Evolutionary conservation across 1,140 invertebrate species (phyloP).

Genomic region (Pseudomyrmex gracilis): DNA sequence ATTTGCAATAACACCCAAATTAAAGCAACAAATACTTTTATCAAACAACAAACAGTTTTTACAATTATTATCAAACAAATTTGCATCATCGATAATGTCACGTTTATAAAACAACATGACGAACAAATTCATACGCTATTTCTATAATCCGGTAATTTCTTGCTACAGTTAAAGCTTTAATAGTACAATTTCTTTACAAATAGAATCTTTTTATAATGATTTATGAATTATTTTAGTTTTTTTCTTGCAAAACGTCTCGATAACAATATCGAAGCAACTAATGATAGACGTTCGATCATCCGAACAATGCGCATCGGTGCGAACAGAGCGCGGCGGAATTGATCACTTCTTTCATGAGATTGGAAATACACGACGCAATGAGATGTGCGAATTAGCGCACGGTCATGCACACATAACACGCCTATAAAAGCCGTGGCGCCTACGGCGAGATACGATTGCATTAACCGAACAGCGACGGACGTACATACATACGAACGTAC

Average conservation of each 20-base stretch:
- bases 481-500: not conserved
- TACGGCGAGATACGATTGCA: not conserved
- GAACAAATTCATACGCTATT: too few species aligned
- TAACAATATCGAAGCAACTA: conserved; percentile 8
- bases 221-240: not conserved
- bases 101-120: too few species aligned
- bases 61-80: not conserved
- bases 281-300: not conserved
- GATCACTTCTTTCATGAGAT: conserved; percentile 30
- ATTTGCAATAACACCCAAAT: not conserved
- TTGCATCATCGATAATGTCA: not conserved
- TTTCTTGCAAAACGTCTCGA: not conserved
- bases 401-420: conserved; percentile 11
- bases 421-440: conserved; percentile 24
- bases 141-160: too few species aligned
- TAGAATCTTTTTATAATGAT: not conserved
- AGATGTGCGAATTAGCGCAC: conserved; percentile 19
- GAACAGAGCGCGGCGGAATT: not conserved
- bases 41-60: not conserved
- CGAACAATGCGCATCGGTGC: conserved; percentile 4
- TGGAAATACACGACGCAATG: conserved; percentile 8
- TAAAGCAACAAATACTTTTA: too few species aligned
- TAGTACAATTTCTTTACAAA: too few species aligned
- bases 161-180: too few species aligned
- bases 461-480: conserved; percentile 20